Evolutionary conservation across 2,888 invertebrate genomes (phyloP), one percentile per base, ranked within the genome.

Genomic region (Onchidella celtica): DNA sequence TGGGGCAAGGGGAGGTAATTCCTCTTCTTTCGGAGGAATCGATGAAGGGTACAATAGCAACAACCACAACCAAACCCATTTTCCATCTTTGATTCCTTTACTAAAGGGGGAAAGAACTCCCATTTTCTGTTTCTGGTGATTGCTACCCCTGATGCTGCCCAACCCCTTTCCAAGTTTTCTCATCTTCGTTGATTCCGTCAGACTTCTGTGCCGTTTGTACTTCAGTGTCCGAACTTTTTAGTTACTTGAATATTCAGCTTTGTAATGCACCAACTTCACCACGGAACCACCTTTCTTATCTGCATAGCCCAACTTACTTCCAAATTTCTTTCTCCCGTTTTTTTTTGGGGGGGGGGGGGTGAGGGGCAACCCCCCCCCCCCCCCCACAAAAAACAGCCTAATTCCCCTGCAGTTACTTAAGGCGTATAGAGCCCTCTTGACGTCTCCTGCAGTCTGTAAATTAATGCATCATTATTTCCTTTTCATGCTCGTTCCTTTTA

Each of bases 1-100:
- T 66, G 11, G 21, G 6, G 27, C 21, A 32, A 66, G 63, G 47
- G 75, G 76, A 36, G 40, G 47, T 47, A 66, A 66, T 76, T 66
- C 76, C 65, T 27, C 66, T 65, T 34, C 47, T n/a, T n/a, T n/a
- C n/a, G n/a, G 2, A 24, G 34, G 40, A 76, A 76, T 76, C 76
- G 76, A 76, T 66, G 76, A 24, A 11, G 29, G 34, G 76, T 61
- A 76, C 76, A 76, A 76, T 76, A 36, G 76, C 76, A 1, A 21
- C 65, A 55, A 65, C 76, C 34, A 72, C 72, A 72, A 55, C 55
- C 57, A 57, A 57, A 72, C 76, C 76, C 47, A 63, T 74, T 74
- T 76, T 76, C 76, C 47, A 76, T 76, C 76, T 76, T 76, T 76
- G 76, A 76, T 76, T 66, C 66, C 34, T n/a, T 17, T 17, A 74